These are phyloP conservation scores for Momotus momota DNA, from an alignment of 2,797 vertebrate species.

Conservation along the genomic window DNA sequence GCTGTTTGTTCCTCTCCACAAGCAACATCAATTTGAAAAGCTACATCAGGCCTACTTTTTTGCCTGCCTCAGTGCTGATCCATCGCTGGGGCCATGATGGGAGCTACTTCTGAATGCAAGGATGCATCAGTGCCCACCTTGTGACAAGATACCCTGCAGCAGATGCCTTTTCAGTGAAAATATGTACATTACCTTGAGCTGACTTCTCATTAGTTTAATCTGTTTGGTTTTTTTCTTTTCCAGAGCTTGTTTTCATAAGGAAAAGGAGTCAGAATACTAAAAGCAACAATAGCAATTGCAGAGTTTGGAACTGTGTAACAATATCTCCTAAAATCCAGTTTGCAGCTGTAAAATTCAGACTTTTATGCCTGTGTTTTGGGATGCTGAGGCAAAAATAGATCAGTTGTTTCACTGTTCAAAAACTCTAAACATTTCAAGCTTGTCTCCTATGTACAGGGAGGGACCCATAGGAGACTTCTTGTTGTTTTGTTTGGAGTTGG, in stretches of 20 bases:
- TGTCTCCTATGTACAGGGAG: neutral
- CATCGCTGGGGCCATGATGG: neutral
- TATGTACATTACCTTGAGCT: constrained; percentile 22
- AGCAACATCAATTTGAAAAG: constrained; percentile 69
- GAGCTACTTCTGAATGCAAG: constrained; percentile 55
- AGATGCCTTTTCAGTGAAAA: constrained; percentile 41
- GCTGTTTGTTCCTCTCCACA: constrained; percentile 70
- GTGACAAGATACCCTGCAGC: neutral
- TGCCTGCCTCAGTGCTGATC: constrained; percentile 12
- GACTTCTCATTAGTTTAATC: constrained; percentile 24
- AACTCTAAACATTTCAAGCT: neutral
- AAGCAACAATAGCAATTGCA: neutral
- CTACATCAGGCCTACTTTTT: constrained; percentile 51
- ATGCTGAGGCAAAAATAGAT: neutral
- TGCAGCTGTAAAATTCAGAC: neutral
- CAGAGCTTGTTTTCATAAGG: neutral
- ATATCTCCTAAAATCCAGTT: neutral
- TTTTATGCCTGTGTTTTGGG: neutral
- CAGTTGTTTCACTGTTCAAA: too few species aligned
- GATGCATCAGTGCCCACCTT: constrained; percentile 21
- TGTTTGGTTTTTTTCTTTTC: neutral
- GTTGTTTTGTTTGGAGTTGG: neutral
- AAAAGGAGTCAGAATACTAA: neutral
- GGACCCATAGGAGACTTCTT: neutral
- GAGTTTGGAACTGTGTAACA: neutral